phyloP scores from a whole-genome alignment of 2,888 invertebrate species.

The Limnephilus auricula region DNA sequence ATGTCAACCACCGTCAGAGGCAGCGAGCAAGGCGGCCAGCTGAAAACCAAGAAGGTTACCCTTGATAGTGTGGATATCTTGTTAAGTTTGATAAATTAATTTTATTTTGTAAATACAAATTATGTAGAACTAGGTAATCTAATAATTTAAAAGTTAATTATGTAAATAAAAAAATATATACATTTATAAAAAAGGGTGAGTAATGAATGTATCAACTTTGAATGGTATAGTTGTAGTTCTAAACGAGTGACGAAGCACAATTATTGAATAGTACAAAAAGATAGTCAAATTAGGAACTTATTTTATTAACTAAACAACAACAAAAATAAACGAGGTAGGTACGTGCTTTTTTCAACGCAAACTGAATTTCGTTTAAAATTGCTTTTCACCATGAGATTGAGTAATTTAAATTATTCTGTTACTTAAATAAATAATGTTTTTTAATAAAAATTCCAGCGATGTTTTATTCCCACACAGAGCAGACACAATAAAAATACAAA shows the following conservation, averaged over 20 bases:
- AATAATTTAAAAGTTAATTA: not conserved
- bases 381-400: not conserved
- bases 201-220: not conserved
- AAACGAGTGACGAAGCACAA: not conserved
- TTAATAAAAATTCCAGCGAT: not conserved
- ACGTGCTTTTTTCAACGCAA: not conserved
- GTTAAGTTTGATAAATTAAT: constrained; percentile 14
- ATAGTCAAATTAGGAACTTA: not conserved
- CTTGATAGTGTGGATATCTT: not conserved
- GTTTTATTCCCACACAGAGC: constrained; percentile 15
- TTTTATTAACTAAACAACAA: not conserved
- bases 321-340: not conserved
- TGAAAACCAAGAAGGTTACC: constrained; percentile 49
- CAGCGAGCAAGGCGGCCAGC: constrained; percentile 70
- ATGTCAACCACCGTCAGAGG: constrained; percentile 75
- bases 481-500: constrained; percentile 6
- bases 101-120: not conserved
- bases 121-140: not conserved
- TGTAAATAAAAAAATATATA: not conserved
- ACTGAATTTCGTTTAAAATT: constrained; percentile 14
- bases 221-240: not conserved
- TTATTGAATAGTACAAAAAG: not conserved
- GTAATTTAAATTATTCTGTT: constrained; percentile 28
- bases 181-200: not conserved
- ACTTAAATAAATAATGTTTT: not conserved